Percentiles rank a stretch among this genome's conserved stretches.
phyloP scores from a whole-genome alignment of 2,888 invertebrate species.

The Alentia gelatinosa region DNA sequence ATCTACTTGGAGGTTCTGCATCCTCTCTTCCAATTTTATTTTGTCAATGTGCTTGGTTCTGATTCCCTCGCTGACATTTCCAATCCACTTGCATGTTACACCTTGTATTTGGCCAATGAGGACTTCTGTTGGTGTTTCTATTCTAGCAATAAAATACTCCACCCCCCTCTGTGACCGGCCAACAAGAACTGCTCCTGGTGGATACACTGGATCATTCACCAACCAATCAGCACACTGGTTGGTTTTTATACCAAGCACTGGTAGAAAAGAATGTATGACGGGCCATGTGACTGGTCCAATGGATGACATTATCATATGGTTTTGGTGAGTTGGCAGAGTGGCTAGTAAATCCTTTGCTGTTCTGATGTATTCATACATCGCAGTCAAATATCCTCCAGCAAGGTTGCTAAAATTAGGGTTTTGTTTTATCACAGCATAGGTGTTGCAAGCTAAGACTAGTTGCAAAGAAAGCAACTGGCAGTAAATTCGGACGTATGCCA shows the following conservation, averaged over 20 bases:
- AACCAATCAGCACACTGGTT: slow-evolving; percentile 14
- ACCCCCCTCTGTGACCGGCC: not conserved
- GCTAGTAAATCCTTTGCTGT: not conserved
- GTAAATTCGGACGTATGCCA: not conserved
- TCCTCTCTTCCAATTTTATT: not conserved
- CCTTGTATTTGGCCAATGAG: not conserved
- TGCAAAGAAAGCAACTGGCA: not conserved
- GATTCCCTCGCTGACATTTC: not conserved
- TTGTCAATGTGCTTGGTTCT: not conserved
- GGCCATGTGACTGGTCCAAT: not conserved
- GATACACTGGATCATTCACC: not conserved
- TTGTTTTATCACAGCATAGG: not conserved
- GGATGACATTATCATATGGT: not conserved
- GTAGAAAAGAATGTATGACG: not conserved
- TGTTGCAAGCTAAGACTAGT: not conserved
- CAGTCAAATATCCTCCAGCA: not conserved
- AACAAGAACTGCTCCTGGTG: not conserved
- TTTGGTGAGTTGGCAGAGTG: not conserved
- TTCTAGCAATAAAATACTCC: not conserved
- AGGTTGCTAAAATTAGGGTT: not conserved
- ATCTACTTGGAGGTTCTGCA: not conserved
- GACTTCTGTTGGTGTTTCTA: not conserved
- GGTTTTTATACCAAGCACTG: not conserved
- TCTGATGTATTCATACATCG: not conserved
- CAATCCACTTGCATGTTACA: not conserved